These are phyloP conservation scores for Eulemur macaco DNA, from an alignment of 2,113 vertebrate species.

Conservation along the genomic window DNA sequence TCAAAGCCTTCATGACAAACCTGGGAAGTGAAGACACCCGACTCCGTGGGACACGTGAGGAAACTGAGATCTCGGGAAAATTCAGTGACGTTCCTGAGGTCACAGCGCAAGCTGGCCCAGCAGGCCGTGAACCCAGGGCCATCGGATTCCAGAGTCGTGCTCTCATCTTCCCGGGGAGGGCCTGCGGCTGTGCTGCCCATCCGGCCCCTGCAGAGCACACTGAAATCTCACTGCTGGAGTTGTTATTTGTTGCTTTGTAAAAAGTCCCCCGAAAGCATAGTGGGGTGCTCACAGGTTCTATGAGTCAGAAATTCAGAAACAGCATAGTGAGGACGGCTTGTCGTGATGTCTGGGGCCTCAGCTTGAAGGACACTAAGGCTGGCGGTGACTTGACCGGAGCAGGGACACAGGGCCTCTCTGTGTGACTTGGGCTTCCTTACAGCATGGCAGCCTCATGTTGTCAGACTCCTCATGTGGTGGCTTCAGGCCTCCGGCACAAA, in stretches of 20 bases:
- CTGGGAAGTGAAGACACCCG: background rate
- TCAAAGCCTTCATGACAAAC: background rate
- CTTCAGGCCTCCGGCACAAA: background rate
- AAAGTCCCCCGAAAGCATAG: background rate
- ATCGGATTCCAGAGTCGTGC: background rate
- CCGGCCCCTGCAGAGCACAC: background rate
- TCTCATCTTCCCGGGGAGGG: background rate
- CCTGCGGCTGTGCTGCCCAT: rapidly evolving
- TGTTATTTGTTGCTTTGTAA: background rate
- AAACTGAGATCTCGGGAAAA: background rate
- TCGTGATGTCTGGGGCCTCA: background rate
- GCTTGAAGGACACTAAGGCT: background rate
- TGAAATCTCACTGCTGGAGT: background rate
- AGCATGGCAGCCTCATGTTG: background rate
- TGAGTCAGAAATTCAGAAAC: background rate
- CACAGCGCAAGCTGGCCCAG: background rate
- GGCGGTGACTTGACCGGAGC: background rate
- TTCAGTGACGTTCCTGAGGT: background rate
- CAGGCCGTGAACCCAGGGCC: background rate
- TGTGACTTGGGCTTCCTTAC: background rate
- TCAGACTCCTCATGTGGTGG: background rate
- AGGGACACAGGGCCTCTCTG: background rate
- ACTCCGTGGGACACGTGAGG: background rate
- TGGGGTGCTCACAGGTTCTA: background rate
- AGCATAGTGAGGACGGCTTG: background rate